These are phyloP conservation scores for Amblyjoppa proteus DNA, from an alignment of 2,888 invertebrate species.

Conservation along the genomic window DNA sequence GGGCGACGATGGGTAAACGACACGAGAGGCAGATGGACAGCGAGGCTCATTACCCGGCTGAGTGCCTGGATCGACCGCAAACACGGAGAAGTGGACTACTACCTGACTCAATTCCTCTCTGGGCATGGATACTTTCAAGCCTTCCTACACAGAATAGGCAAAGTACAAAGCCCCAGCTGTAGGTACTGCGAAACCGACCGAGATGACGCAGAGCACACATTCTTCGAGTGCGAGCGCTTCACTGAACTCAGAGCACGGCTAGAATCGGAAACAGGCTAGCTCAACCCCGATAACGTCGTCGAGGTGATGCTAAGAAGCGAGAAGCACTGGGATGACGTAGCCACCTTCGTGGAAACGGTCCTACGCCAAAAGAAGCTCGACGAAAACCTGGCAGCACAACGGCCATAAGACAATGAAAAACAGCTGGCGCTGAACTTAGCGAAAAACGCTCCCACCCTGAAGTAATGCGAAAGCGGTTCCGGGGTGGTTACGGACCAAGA, in stretches of 20 bases:
- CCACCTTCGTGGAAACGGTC: constrained; percentile 28
- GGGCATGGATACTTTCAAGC: constrained; percentile 68
- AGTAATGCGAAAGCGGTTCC: constrained; percentile 19
- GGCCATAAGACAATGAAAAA: background rate
- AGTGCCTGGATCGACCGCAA: constrained; percentile 48
- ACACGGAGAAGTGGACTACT: constrained; percentile 65
- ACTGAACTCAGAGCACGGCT: no score
- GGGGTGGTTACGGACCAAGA: background rate
- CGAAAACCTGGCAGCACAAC: background rate
- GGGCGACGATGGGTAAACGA: constrained; percentile 62
- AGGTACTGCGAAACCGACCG: constrained; percentile 25
- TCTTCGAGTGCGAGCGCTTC: no score
- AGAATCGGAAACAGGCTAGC: no score
- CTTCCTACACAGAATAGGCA: constrained; percentile 58
- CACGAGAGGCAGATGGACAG: constrained; percentile 62
- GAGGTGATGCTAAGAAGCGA: no score
- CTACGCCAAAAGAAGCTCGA: constrained; percentile 42
- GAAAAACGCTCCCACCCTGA: constrained; percentile 10
- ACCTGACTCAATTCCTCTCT: constrained; percentile 65
- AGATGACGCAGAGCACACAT: constrained; percentile 62
- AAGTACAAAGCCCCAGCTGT: constrained; percentile 31
- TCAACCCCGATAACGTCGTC: no score
- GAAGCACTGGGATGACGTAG: constrained; percentile 13
- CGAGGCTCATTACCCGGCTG: constrained; percentile 47
- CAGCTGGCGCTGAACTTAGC: background rate